phyloP scores from a whole-genome alignment of 1,140 invertebrate genomes.

The Bombyx mandarina region DNA sequence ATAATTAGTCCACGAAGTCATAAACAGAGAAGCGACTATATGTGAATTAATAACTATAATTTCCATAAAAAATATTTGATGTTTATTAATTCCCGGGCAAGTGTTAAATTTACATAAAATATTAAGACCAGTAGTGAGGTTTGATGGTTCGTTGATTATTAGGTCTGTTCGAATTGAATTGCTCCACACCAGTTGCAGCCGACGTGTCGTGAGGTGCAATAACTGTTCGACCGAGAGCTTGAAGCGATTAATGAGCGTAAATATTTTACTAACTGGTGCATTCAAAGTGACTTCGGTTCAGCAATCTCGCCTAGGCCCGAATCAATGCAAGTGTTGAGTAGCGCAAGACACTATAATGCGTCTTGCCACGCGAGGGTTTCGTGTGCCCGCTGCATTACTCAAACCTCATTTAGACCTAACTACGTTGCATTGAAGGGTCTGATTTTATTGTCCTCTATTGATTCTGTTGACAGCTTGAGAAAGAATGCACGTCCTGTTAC shows the following conservation, averaged over 20 bases:
- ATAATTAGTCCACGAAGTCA: conserved; percentile 25
- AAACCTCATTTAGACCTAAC: conserved; percentile 65
- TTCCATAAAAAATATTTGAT: conserved; percentile 10
- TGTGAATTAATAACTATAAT: conserved; percentile 21
- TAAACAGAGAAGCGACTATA: conserved; percentile 8
- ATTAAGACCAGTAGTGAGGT: conserved; percentile 3
- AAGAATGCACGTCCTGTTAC: conserved; percentile 34
- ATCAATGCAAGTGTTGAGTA: conserved; percentile 22
- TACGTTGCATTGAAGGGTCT: conserved; percentile 58
- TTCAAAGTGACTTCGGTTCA: no score
- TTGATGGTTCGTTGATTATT: background rate
- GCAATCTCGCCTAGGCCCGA: conserved; percentile 1
- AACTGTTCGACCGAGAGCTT: no score
- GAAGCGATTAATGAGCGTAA: no score
- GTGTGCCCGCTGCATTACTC: conserved; percentile 57
- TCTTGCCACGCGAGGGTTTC: conserved; percentile 50
- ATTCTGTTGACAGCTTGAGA: conserved; percentile 49
- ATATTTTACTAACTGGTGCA: no score
- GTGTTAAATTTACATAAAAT: conserved; percentile 6
- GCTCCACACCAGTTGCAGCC: no score
- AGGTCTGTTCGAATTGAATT: no score
- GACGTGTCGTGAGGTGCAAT: no score
- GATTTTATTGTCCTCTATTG: conserved; percentile 65
- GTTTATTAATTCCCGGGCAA: conserved; percentile 8
- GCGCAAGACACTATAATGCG: conserved; percentile 35